Evolutionary conservation across 2,797 vertebrate genomes (phyloP).

Genomic region (Garrulus glandarius): DNA sequence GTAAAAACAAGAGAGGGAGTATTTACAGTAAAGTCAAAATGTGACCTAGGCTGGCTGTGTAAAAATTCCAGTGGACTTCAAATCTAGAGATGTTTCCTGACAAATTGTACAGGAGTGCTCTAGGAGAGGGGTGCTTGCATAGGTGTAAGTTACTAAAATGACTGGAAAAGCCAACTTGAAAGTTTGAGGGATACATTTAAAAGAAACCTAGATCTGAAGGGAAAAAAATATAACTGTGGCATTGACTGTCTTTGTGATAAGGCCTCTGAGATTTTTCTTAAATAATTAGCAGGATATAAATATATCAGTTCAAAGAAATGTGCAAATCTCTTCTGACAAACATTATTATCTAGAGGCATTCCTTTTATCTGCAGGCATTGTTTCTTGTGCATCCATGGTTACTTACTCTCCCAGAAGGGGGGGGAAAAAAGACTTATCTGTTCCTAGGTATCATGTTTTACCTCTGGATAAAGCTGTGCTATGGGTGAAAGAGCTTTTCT

Average conservation of each 20-base stretch:
- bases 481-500: not conserved
- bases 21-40: not conserved
- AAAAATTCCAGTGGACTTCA: not conserved
- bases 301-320: slow-evolving; percentile 38
- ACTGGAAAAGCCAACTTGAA: not conserved
- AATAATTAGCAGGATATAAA: slow-evolving; percentile 44
- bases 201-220: not conserved
- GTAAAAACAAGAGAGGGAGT: not conserved
- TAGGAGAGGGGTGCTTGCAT: not conserved
- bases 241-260: not conserved
- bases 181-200: not conserved
- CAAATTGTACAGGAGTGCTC: not conserved
- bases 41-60: not conserved
- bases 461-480: not conserved
- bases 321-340: slow-evolving; percentile 9
- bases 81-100: not conserved
- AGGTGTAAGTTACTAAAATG: not conserved
- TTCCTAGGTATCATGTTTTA: not conserved
- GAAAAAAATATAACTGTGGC: rapidly evolving
- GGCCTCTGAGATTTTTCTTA: not conserved
- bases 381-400: slow-evolving; percentile 1
- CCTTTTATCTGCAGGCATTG: slow-evolving; percentile 8
- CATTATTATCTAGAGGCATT: not conserved
- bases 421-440: not conserved
- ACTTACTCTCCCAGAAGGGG: not conserved